phyloP scores from a whole-genome alignment of 2,113 vertebrate genomes.

The Cyprinodon variegatus region DNA sequence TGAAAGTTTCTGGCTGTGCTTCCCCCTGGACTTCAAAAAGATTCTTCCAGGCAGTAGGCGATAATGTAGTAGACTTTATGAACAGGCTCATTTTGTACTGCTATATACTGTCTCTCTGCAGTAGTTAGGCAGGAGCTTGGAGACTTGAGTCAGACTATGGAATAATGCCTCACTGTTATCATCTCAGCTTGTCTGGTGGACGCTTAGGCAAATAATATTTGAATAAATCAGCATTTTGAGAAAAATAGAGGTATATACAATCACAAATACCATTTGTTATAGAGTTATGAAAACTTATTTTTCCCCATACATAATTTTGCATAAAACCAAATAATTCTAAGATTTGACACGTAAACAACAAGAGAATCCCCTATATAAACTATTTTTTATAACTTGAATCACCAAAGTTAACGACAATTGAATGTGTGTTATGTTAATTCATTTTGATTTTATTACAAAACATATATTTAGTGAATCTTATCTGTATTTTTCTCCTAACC shows the following conservation, averaged over 20 bases:
- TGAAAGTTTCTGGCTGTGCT: conserved; percentile 33
- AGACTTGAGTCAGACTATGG: conserved; percentile 20
- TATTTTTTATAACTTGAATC: no score
- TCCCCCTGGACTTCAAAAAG: conserved; percentile 43
- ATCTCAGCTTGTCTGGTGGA: conserved; percentile 12
- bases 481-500: no score
- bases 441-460: no score
- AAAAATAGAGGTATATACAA: conserved; percentile 2
- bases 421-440: no score
- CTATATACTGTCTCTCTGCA: conserved; percentile 11
- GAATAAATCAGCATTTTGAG: conserved; percentile 11
- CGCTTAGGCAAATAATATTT: conserved; percentile 9
- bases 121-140: background rate
- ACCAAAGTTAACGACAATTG: no score
- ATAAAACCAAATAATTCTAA: no score
- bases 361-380: no score
- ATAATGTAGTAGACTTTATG: conserved; percentile 45
- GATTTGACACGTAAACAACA: no score
- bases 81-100: conserved; percentile 37
- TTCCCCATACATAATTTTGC: no score
- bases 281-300: no score
- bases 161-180: conserved; percentile 3
- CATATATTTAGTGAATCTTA: no score
- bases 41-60: conserved; percentile 25
- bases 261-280: background rate